Base-by-base conservation (phyloP, 2,113 vertebrate species). In the Chloroceryle aenea region DNA sequence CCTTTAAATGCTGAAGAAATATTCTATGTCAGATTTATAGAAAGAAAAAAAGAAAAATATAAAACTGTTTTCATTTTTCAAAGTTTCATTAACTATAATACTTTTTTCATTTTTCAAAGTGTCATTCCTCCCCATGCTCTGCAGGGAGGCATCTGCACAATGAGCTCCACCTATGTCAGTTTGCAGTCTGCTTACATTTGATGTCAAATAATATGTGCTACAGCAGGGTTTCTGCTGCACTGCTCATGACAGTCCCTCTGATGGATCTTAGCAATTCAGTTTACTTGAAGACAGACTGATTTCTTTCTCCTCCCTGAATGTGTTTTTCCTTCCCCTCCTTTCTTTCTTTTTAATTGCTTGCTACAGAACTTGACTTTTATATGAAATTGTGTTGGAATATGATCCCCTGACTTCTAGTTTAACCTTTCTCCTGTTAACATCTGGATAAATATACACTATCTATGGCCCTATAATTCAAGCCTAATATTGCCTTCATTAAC, bases 151-250 rank as follows among this genome's bases (percentile, higher is more conserved):
- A 16, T 2, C 20, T 0, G 0, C 27, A n/a, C 26, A 5, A 7
- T 0, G 1, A 34, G 4, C 22, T 67, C 34, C 67, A 16, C 12
- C 7, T n/a, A 0, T 0, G 0, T 20, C 72, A 52, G 10, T n/a
- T n/a, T 2, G 7, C 19, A 36, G 7, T 19, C 10, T 78, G 19
- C 26, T 74, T 29, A 7, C 4, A 8, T 81, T 14, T 71, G 32
- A 17, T 59, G n/a, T 19, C 56, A 68, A 58, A 17, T 5, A 69
- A 18, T 8, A 30, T 0, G 0, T 26, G 34, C 15, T 45, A 3
- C 1, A 3, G 14, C 13, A 3, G 6, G 7, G 4, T 19, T 85
- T 59, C 52, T 85, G 30, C 26, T 23, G 17, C n/a, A 29, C 17
- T 71, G 47, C 8, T 77, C 55, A 10, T 25, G 45, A 43, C 17